These are phyloP conservation scores for Sitta carolinensis DNA, from an alignment of 2,797 vertebrate genomes.

Conservation along the genomic window DNA sequence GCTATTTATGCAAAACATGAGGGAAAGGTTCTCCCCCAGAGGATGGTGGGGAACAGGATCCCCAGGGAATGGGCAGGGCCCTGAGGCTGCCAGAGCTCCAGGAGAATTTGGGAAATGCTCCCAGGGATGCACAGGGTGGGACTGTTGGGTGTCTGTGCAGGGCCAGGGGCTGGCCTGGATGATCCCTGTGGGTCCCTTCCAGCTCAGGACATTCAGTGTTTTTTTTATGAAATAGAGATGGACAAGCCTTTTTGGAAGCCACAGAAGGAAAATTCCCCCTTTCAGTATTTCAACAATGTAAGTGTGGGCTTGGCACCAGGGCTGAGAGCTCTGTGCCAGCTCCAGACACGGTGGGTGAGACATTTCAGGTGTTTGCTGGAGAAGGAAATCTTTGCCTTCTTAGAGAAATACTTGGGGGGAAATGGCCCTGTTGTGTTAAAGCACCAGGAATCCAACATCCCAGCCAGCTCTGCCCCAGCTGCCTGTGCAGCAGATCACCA, in stretches of 20 bases:
- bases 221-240: background rate
- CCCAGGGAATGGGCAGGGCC: background rate
- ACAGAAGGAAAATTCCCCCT: background rate
- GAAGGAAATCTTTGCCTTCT: conserved; percentile 30
- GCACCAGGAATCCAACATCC: background rate
- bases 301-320: background rate
- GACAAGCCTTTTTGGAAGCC: background rate
- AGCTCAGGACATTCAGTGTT: background rate
- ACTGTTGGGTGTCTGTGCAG: background rate
- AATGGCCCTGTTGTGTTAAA: background rate
- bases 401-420: background rate
- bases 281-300: background rate
- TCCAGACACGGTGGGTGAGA: background rate
- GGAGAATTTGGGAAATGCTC: rapidly evolving
- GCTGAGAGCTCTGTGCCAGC: background rate
- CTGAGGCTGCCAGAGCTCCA: background rate
- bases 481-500: background rate
- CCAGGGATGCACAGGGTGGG: background rate
- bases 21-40: background rate
- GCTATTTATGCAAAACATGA: background rate
- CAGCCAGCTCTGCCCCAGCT: background rate
- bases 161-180: background rate
- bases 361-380: conserved; percentile 41
- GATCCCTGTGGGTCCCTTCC: background rate
- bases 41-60: background rate